Conservation (phyloP, 1,140 invertebrate species). For the Eurytemora carolleeae region DNA sequence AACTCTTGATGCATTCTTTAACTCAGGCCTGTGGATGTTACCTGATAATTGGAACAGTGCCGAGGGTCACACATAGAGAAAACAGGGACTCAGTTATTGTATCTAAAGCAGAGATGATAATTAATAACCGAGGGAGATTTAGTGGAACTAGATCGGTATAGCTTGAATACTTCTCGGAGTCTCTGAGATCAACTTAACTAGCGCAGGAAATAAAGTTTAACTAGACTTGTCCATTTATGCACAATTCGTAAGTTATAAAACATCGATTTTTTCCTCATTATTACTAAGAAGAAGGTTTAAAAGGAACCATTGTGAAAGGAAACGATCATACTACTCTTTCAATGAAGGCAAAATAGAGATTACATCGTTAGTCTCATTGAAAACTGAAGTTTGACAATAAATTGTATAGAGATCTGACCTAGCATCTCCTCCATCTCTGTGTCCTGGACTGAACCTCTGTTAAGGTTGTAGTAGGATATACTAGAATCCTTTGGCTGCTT, state of each 20-base stretch:
- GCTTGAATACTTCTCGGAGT: too few species aligned
- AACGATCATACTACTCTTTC: not conserved
- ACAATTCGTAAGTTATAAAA: too few species aligned
- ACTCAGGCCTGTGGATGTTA: constrained; percentile 1
- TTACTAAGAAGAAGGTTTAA: not conserved
- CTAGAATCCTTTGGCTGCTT: constrained; percentile 31
- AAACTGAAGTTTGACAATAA: too few species aligned
- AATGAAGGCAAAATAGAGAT: not conserved
- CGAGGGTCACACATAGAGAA: constrained; percentile 86
- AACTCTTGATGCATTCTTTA: too few species aligned
- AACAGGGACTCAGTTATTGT: constrained; percentile 79
- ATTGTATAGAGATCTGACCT: too few species aligned
- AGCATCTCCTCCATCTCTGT: constrained; percentile 87
- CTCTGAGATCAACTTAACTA: too few species aligned
- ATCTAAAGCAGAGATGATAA: not conserved
- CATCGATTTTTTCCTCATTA: too few species aligned
- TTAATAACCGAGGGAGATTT: not conserved
- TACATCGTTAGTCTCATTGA: too few species aligned
- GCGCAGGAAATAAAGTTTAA: too few species aligned
- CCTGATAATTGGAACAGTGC: constrained; percentile 26
- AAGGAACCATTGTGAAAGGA: not conserved
- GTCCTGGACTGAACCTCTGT: constrained; percentile 80
- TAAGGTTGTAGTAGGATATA: constrained; percentile 88
- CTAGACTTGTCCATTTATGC: too few species aligned
- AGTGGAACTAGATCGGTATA: too few species aligned